Base-by-base conservation (phyloP, 2,888 invertebrate genomes). In the Incurvaria masculella region DNA sequence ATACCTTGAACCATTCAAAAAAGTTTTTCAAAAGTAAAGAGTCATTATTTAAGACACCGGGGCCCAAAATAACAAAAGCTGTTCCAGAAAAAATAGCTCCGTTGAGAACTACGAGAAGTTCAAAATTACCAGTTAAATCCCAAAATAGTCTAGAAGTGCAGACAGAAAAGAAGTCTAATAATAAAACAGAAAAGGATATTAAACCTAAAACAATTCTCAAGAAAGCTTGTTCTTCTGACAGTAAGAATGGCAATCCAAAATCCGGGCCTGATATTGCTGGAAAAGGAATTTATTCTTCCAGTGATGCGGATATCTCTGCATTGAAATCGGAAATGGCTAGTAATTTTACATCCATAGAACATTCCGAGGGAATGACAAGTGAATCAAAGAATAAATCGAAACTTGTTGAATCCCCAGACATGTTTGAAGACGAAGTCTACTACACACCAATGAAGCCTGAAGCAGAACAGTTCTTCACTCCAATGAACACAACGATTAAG, bases 401-500 rank as follows among this genome's bases (percentile, higher is more conserved):
- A 33, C 5, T 23, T 23, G 10, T 23, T 33, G 11, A 33, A 33
- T 33, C 33, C 11, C 33, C 33, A 14, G 33, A 33, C 14, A 33
- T 33, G 14, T 33, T 33, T 33, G 33, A 33, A 14, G 33, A 33
- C 4, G 33, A 33, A 3, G 33, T 33, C 3, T 33, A 14, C 33
- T 33, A 33, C 46, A 75, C 74, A 0, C 75, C 69, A 0, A 47
- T 39, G 0, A 51, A 53, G 16, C 60, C 62, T 0, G 67, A 68
- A 0, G 61, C 61, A 0, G 71, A 75, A 14, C 57, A 63, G 6
- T 75, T 72, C 44, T 74, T 72, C 53, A 74, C 75, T 0, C 75
- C 75, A 0, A 53, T 68, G 56, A 63, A n/a, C n/a, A n/a, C 69
- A 0, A 62, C 65, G 0, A 42, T 70, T 0, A 73, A 67, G 50